phyloP scores from a whole-genome alignment of 2,113 vertebrate genomes.

The Microtus oregoni region DNA sequence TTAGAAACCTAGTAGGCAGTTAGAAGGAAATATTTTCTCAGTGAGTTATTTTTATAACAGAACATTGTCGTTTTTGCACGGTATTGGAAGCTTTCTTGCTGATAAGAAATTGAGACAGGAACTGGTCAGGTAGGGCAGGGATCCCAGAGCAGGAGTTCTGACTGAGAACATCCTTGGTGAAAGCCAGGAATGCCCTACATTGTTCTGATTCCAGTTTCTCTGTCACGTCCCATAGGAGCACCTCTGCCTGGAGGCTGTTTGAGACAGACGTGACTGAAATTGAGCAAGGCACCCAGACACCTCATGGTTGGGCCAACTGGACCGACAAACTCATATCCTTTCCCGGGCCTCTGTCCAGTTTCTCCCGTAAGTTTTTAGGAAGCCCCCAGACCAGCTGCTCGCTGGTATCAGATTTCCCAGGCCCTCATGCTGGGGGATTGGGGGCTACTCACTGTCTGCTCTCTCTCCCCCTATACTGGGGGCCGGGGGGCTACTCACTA shows the following conservation, averaged over 20 bases:
- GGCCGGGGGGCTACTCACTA: too few relatives aligned
- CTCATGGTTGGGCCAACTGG: not conserved
- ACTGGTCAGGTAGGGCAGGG: not conserved
- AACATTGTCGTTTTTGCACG: not conserved
- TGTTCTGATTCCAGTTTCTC: not conserved
- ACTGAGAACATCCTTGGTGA: not conserved
- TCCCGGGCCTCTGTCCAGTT: not conserved
- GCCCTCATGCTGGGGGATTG: too few relatives aligned
- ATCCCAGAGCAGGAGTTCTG: not conserved
- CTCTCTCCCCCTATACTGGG: too few relatives aligned
- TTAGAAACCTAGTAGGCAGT: not conserved
- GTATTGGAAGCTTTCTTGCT: not conserved
- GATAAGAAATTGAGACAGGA: not conserved
- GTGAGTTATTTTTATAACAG: not conserved
- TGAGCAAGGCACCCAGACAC: too few relatives aligned
- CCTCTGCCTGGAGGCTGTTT: not conserved
- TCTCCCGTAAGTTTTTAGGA: not conserved
- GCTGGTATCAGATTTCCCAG: not conserved
- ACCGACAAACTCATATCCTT: not conserved
- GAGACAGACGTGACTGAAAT: not conserved
- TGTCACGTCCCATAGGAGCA: not conserved
- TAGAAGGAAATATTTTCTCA: not conserved
- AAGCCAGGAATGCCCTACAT: not conserved
- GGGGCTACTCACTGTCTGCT: too few relatives aligned
- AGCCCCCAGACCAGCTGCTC: not conserved